Base-by-base conservation (phyloP, 2,797 vertebrate species). In the Orestias chungarensis region DNA sequence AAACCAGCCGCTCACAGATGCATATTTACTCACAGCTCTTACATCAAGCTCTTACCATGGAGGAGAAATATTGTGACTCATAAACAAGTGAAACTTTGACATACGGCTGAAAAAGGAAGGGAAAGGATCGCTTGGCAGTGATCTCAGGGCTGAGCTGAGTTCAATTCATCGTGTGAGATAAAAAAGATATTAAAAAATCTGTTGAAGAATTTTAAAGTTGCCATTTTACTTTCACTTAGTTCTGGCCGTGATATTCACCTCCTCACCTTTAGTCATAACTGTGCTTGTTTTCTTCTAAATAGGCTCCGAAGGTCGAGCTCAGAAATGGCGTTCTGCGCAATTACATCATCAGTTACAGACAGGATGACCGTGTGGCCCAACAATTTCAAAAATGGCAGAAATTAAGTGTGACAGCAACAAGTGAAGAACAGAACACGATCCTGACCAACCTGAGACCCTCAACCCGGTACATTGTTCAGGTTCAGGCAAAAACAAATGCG, bases 301-400 rank as follows among this genome's bases (percentile, higher is more conserved):
- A 93, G 92, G 86, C 91, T 44, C 92, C 92, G 0, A 82, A 10
- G 4, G 1, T 59, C 1, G 82, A 92, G 0, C 74, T 82, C 1
- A 88, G 75, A 73, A 92, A 92, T 1, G 92, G 92, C 3, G 33
- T 82, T 64, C 71, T 93, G 40, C 83, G 42, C 4, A 71, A 74
- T 68, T 93, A 92, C 82, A 82, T 15, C 47, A 8, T 93, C 7
- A 82, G 54, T 75, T 93, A 92, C 87, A 84, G 79, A 81, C 87
- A 86, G 66, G 83, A 75, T 10, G 75, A 92, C 57, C n/a, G 66
- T 0, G 40, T 14, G 0, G 27, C 29, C 25, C 38, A 25, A 66
- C 81, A 75, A 3, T 80, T 68, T 33, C 66, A 65, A 61, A 33
- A 3, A 20, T 90, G 86, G 90, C 74, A 83, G n/a, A 64, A 78